phyloP scores from a whole-genome alignment of 1,140 invertebrate species.

The Cheumatopsyche charites region DNA sequence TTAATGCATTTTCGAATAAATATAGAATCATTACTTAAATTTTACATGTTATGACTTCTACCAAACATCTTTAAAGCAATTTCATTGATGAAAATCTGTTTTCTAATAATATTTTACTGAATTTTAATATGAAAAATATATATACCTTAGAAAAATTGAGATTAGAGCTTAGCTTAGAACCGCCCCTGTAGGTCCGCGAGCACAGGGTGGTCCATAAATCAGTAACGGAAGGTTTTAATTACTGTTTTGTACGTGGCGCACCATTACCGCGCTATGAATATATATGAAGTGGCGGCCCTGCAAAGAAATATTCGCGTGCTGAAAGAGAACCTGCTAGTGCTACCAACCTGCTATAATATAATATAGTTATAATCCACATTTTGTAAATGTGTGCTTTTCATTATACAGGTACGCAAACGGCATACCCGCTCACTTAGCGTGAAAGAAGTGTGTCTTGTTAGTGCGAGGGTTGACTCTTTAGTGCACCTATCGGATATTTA shows the following conservation, averaged over 20 bases:
- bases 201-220: conserved; percentile 44
- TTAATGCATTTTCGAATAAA: too few species aligned
- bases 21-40: too few species aligned
- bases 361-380: too few species aligned
- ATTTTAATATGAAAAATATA: too few species aligned
- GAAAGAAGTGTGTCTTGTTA: conserved; percentile 47
- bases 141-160: background rate
- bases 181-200: background rate
- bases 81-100: too few species aligned
- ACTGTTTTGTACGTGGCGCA: conserved; percentile 48
- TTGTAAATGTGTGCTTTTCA: too few species aligned
- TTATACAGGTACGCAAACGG: background rate
- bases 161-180: background rate
- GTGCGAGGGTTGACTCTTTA: conserved; percentile 24
- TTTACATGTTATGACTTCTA: too few species aligned
- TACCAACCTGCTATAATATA: background rate
- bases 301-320: conserved; percentile 46
- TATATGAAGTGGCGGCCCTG: conserved; percentile 43
- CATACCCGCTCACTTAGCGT: background rate
- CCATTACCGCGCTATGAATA: conserved; percentile 46
- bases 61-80: too few species aligned
- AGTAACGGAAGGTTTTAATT: conserved; percentile 50
- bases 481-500: too few species aligned
- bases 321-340: conserved; percentile 39
- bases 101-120: too few species aligned